Conservation (phyloP, 2,797 vertebrate genomes). For the Pithecia hirsuta region DNA sequence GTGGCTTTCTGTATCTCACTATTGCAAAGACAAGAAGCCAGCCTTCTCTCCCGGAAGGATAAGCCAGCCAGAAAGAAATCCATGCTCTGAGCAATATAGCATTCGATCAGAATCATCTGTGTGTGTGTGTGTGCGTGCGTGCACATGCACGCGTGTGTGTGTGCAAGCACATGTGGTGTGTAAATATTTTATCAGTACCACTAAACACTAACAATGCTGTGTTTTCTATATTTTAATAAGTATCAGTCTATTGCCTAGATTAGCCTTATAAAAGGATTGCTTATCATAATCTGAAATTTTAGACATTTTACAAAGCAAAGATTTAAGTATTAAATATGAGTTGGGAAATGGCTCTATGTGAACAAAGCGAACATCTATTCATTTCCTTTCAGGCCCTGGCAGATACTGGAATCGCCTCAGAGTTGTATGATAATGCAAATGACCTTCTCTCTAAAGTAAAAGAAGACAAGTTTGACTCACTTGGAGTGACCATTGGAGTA, state of each 20-base stretch:
- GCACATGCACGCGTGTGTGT: rapidly evolving
- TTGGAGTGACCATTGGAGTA: constrained; percentile 78
- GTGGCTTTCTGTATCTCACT: background rate
- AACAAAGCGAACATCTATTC: background rate
- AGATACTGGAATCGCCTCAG: constrained; percentile 86
- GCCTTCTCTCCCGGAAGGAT: background rate
- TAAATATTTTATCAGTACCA: background rate
- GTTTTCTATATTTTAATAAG: background rate
- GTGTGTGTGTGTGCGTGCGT: background rate
- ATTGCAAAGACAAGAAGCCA: background rate
- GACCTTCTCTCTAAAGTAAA: constrained; percentile 86
- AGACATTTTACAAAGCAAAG: constrained; percentile 8
- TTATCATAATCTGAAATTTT: background rate
- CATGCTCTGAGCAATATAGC: background rate
- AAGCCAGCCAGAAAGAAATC: background rate
- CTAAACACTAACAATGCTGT: background rate
- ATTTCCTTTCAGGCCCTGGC: constrained; percentile 89
- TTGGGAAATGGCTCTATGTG: background rate
- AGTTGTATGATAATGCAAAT: constrained; percentile 85
- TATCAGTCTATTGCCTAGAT: background rate
- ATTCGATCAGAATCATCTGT: background rate
- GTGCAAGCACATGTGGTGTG: background rate
- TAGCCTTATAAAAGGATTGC: background rate
- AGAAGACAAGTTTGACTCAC: constrained; percentile 15
- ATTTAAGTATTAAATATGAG: background rate